Conservation (phyloP, 1,140 invertebrate species). For the Papilio glaucus region DNA sequence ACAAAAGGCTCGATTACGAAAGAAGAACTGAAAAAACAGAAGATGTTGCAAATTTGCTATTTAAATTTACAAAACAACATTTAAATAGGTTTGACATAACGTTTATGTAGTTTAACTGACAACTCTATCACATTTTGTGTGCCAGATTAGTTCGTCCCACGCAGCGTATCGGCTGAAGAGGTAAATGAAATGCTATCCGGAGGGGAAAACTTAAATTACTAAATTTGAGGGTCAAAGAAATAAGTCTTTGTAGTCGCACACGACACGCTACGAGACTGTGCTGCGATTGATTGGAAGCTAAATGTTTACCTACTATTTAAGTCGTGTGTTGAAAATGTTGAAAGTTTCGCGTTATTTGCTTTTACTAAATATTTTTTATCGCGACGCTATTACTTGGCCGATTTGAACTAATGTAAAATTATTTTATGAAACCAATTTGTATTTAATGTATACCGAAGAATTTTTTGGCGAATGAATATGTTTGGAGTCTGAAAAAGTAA, state of each 20-base stretch:
- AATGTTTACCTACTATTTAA: conserved; percentile 12
- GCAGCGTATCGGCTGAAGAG: conserved; percentile 82
- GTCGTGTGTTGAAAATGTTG: not conserved
- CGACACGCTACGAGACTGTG: conserved; percentile 63
- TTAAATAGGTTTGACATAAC: conserved; percentile 4
- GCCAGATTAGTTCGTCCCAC: conserved; percentile 81
- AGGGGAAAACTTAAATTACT: conserved; percentile 84
- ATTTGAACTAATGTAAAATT: too few relatives aligned
- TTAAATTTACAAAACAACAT: too few relatives aligned
- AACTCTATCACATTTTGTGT: conserved; percentile 56
- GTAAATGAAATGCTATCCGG: conserved; percentile 83
- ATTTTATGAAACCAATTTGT: too few relatives aligned
- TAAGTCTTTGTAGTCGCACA: conserved; percentile 77
- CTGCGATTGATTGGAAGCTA: conserved; percentile 70
- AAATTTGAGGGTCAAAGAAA: conserved; percentile 83
- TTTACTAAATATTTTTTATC: too few relatives aligned
- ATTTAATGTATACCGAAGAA: too few relatives aligned
- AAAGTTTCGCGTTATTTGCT: not conserved
- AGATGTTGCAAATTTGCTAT: too few relatives aligned
- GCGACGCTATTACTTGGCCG: too few relatives aligned
- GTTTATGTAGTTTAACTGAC: conserved; percentile 22
- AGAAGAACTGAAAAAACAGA: too few relatives aligned
- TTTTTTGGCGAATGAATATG: too few relatives aligned
- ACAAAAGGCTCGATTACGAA: too few relatives aligned
- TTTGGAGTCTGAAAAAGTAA: too few relatives aligned